These are phyloP conservation scores for Aphelenchoides besseyi DNA, from an alignment of 1,140 invertebrate genomes.

Conservation along the genomic window DNA sequence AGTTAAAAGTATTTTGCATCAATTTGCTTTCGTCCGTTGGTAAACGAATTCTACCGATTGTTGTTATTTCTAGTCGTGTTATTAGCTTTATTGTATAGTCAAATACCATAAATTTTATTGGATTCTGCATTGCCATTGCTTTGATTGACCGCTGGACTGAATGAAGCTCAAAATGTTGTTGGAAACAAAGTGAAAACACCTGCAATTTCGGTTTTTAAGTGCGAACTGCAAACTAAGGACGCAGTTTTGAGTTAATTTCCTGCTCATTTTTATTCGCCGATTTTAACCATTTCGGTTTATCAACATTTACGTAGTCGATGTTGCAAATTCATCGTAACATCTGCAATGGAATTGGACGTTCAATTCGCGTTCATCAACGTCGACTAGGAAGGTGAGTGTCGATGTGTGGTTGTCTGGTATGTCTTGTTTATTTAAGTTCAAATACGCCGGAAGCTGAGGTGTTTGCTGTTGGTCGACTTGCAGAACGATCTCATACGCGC, in stretches of 20 bases:
- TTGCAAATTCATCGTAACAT: neutral
- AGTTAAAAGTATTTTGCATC: neutral
- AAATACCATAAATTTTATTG: too few species aligned
- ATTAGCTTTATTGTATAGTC: neutral
- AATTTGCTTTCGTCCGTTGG: neutral
- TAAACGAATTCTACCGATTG: neutral
- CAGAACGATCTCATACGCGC: neutral
- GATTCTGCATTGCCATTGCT: too few species aligned
- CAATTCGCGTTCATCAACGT: neutral
- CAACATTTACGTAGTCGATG: neutral
- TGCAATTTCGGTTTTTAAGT: neutral
- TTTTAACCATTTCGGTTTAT: neutral
- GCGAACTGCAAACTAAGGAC: neutral
- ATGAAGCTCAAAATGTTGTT: neutral
- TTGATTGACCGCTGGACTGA: neutral
- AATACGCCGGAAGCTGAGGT: neutral
- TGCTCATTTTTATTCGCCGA: neutral
- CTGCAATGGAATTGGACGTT: neutral
- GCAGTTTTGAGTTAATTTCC: neutral
- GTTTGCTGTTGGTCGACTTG: neutral
- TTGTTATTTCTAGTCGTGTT: neutral
- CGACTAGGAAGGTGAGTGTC: neutral
- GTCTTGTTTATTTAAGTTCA: conserved; percentile 1
- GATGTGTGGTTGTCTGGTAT: neutral
- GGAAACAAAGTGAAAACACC: neutral